phyloP scores from a whole-genome alignment of 2,113 vertebrate genomes.

The Polypterus senegalus region DNA sequence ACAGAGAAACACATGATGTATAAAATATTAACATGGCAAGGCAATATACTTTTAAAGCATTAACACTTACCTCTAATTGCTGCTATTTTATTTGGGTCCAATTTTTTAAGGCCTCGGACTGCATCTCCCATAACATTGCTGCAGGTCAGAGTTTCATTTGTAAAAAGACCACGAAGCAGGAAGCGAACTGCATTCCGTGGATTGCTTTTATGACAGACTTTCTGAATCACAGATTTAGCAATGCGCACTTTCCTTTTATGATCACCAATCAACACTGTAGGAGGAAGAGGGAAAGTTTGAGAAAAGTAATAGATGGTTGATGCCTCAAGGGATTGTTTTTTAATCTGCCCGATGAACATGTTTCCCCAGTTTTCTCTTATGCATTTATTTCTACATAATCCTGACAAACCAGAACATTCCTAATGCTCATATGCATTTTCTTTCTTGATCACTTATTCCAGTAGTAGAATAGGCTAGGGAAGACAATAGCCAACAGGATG shows the following conservation, averaged over 20 bases:
- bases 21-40: too few relatives aligned
- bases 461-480: too few relatives aligned
- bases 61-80: slow-evolving; percentile 54
- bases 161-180: slow-evolving; percentile 47
- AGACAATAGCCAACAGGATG: too few relatives aligned
- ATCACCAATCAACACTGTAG: slow-evolving; percentile 50
- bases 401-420: background rate
- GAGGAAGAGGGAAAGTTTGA: background rate
- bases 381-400: background rate
- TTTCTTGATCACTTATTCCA: too few relatives aligned
- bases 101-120: slow-evolving; percentile 21
- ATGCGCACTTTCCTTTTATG: slow-evolving; percentile 46
- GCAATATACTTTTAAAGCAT: background rate
- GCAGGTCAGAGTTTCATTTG: slow-evolving; percentile 35
- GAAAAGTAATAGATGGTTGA: background rate
- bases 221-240: slow-evolving; percentile 35
- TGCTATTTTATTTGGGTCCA: slow-evolving; percentile 55
- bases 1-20: too few relatives aligned
- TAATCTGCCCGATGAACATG: background rate
- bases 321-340: too few relatives aligned
- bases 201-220: slow-evolving; percentile 37
- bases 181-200: slow-evolving; percentile 47
- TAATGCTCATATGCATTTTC: background rate
- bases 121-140: slow-evolving; percentile 28
- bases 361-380: background rate